Evolutionary conservation across 2,797 vertebrate species (phyloP).

Genomic region (Platalea minor): DNA sequence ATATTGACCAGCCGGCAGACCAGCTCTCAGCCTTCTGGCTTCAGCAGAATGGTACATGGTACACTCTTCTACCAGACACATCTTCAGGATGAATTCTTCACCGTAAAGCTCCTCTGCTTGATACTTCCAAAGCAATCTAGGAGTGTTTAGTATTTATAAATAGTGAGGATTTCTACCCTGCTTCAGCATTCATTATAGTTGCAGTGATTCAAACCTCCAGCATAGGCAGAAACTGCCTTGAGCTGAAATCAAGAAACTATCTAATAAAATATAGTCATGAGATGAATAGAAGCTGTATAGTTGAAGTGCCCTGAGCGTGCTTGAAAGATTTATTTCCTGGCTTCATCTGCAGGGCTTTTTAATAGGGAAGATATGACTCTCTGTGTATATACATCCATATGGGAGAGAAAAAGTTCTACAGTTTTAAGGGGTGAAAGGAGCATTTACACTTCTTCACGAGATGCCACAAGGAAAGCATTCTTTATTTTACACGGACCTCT

Average conservation of each 20-base stretch:
- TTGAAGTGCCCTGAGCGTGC: background rate
- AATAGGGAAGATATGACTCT: background rate
- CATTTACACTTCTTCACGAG: background rate
- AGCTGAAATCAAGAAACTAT: background rate
- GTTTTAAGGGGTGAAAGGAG: background rate
- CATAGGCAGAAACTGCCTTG: slow-evolving; percentile 1
- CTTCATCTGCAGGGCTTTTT: background rate
- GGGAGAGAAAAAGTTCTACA: background rate
- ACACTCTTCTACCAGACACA: background rate
- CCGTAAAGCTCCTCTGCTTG: background rate
- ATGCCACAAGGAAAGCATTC: background rate
- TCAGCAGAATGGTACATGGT: background rate
- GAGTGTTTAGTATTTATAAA: background rate
- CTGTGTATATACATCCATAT: background rate
- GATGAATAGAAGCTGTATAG: background rate
- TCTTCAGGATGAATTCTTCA: background rate
- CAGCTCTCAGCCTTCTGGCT: background rate
- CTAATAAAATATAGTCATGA: slow-evolving; percentile 2
- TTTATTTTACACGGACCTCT: background rate
- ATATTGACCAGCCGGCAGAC: background rate
- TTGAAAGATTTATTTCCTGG: slow-evolving; percentile 19
- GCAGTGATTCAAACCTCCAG: background rate
- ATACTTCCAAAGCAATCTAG: background rate
- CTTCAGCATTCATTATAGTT: background rate
- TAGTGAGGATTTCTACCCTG: background rate